Evolutionary conservation across 2,113 vertebrate species (phyloP).

Genomic region (Phocoena phocoena): DNA sequence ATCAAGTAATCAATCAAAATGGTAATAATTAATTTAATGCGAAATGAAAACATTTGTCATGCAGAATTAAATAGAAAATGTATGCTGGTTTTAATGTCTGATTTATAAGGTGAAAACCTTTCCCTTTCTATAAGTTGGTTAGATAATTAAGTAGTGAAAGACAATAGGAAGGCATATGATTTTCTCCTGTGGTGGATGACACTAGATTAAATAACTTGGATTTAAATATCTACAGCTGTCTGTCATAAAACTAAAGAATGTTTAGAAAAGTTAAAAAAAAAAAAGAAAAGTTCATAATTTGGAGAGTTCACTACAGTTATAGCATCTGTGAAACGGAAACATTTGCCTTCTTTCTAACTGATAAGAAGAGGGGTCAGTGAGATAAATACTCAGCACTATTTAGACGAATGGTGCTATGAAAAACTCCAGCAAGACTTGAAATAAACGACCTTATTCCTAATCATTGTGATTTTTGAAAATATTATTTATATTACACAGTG

Average conservation of each 20-base stretch:
- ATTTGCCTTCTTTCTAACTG: background rate
- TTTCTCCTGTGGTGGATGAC: background rate
- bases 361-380: background rate
- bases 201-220: background rate
- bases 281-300: background rate
- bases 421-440: background rate
- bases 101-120: background rate
- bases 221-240: background rate
- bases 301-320: background rate
- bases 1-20: background rate
- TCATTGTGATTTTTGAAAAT: conserved; percentile 25
- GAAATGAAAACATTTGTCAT: background rate
- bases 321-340: conserved; percentile 6
- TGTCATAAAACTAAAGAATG: background rate
- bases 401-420: background rate
- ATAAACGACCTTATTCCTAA: background rate
- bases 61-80: background rate
- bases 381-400: background rate
- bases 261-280: background rate
- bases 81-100: background rate
- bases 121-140: background rate
- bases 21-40: background rate
- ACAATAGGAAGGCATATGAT: background rate
- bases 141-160: background rate
- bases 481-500: background rate